Conservation (phyloP, 2,888 invertebrate species). For the Drosophila differens region DNA sequence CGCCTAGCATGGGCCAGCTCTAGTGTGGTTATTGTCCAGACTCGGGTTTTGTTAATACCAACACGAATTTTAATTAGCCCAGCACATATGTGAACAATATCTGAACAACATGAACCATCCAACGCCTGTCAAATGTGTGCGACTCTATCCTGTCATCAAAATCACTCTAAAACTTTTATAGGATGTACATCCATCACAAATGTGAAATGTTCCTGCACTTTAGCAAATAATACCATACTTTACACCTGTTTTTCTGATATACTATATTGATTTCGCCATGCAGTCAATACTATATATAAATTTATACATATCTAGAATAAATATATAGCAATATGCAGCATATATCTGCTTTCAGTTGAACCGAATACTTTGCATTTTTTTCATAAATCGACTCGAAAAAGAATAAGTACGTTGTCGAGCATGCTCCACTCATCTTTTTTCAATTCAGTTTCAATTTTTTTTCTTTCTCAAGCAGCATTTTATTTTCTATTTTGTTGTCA, state of each 20-base stretch:
- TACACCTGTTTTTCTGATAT: slow-evolving; percentile 5
- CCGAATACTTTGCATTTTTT: slow-evolving; percentile 9
- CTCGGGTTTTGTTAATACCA: slow-evolving; percentile 9
- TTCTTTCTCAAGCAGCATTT: slow-evolving; percentile 16
- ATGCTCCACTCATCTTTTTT: slow-evolving; percentile 44
- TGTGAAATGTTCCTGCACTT: slow-evolving; percentile 6
- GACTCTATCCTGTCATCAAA: slow-evolving; percentile 2
- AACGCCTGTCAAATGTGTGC: not conserved
- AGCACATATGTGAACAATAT: slow-evolving; percentile 17
- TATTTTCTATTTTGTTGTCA: slow-evolving; percentile 49
- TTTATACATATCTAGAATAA: not conserved
- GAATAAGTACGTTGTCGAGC: slow-evolving; percentile 4
- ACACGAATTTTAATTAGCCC: slow-evolving; percentile 46
- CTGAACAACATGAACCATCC: not conserved
- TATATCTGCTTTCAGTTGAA: not conserved
- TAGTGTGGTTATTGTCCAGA: not conserved
- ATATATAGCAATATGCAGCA: not conserved
- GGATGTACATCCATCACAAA: slow-evolving; percentile 8
- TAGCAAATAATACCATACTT: slow-evolving; percentile 6
- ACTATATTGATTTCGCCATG: not conserved
- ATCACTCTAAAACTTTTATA: slow-evolving; percentile 40
- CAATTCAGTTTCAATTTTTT: slow-evolving; percentile 31
- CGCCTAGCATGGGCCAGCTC: not conserved
- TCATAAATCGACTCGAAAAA: slow-evolving; percentile 4
- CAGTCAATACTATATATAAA: not conserved